These are phyloP conservation scores for Hippocampus guttulatus DNA, from an alignment of 2,113 vertebrate genomes.

Conservation along the genomic window DNA sequence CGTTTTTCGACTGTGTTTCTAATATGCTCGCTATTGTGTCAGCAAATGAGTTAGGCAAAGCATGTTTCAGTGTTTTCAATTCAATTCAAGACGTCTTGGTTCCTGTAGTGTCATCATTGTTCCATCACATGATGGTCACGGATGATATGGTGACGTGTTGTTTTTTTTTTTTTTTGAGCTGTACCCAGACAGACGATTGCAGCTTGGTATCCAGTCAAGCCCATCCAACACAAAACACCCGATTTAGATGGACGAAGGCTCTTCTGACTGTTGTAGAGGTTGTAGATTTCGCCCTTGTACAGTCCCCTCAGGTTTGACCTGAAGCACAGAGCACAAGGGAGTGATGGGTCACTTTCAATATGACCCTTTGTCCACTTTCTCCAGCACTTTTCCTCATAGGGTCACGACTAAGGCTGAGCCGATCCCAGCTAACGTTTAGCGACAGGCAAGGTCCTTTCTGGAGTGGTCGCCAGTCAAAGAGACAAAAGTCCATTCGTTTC, in stretches of 20 bases:
- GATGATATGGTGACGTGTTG: neutral
- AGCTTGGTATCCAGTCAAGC: conserved; percentile 78
- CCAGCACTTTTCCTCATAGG: neutral
- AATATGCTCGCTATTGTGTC: neutral
- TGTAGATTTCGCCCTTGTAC: conserved; percentile 73
- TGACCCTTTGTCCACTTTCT: neutral
- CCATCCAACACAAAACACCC: conserved; percentile 83
- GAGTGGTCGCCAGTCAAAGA: too few species aligned
- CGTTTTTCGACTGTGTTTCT: neutral
- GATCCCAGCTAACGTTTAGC: neutral
- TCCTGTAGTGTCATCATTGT: neutral
- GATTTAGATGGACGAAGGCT: conserved; percentile 64
- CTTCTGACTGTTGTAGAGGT: conserved; percentile 66
- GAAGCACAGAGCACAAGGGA: conserved; percentile 6
- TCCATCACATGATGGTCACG: neutral
- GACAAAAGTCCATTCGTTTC: neutral
- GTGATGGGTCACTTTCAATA: neutral
- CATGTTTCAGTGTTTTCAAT: neutral
- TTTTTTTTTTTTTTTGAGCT: neutral
- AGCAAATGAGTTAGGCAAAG: neutral
- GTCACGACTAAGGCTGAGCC: neutral
- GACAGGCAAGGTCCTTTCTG: too few species aligned
- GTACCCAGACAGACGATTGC: conserved; percentile 83
- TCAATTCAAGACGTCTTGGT: too few species aligned
- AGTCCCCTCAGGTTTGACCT: conserved; percentile 78